Conservation (phyloP, 2,797 vertebrate species). For the Adrianichthys oophorus region DNA sequence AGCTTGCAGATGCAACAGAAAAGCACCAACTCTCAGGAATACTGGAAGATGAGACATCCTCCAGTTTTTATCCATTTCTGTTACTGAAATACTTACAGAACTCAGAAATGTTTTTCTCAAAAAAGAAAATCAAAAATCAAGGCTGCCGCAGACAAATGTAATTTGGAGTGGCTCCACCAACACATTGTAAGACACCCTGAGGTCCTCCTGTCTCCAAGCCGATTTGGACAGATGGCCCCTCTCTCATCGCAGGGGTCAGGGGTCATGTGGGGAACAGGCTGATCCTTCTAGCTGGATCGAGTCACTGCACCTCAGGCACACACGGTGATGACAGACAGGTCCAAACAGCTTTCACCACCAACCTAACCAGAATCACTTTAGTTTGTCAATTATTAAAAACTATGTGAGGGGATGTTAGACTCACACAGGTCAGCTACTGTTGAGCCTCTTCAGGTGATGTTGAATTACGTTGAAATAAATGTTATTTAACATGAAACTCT, state of each 20-base stretch:
- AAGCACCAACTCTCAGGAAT: slow-evolving; percentile 28
- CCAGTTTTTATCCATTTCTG: no score
- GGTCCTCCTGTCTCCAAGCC: slow-evolving; percentile 47
- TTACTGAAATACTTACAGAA: no score
- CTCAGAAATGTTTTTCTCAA: no score
- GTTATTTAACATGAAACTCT: slow-evolving; percentile 11
- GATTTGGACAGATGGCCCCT: slow-evolving; percentile 59
- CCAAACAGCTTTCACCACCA: slow-evolving; percentile 39
- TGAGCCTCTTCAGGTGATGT: not conserved
- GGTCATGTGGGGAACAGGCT: slow-evolving; percentile 58
- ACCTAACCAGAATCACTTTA: slow-evolving; percentile 12
- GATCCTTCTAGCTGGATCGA: slow-evolving; percentile 48
- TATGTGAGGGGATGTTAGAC: not conserved
- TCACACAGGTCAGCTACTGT: not conserved
- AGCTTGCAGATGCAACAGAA: slow-evolving; percentile 59
- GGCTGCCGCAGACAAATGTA: slow-evolving; percentile 46
- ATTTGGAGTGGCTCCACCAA: slow-evolving; percentile 58
- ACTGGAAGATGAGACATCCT: no score
- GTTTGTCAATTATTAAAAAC: slow-evolving; percentile 10
- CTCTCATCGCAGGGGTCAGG: slow-evolving; percentile 55
- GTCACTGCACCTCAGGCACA: slow-evolving; percentile 34
- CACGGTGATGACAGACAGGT: slow-evolving; percentile 45
- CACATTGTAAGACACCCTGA: slow-evolving; percentile 48
- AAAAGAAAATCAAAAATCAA: slow-evolving; percentile 13
- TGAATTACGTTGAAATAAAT: slow-evolving; percentile 3